Conservation (phyloP, 2,113 vertebrate genomes). For the Mesocricetus auratus region DNA sequence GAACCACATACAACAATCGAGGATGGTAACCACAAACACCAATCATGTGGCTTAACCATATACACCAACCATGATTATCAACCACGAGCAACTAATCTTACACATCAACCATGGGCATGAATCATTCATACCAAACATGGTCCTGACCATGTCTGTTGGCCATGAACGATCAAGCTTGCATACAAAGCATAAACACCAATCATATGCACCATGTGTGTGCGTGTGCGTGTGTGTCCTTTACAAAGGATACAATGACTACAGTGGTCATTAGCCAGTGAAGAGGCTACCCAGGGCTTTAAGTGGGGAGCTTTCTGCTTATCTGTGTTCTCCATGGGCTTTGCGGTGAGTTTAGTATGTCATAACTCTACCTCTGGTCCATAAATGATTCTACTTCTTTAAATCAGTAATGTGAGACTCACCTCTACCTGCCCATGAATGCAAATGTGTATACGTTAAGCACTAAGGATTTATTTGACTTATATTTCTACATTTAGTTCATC, state of each 20-base stretch:
- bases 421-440: neutral
- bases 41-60: neutral
- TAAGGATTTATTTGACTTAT: neutral
- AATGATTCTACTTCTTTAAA: neutral
- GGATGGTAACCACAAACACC: too few relatives aligned
- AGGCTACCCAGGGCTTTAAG: neutral
- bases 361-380: constrained; percentile 17
- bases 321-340: neutral
- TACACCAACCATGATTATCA: neutral
- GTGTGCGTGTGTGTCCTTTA: neutral
- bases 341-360: constrained; percentile 16
- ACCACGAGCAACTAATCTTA: neutral
- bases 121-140: neutral
- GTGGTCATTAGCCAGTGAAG: too few relatives aligned
- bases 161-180: neutral
- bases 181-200: neutral
- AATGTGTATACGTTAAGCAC: neutral
- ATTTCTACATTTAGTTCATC: neutral
- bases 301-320: neutral
- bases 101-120: neutral
- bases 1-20: too few relatives aligned
- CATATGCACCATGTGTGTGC: neutral
- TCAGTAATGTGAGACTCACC: neutral
- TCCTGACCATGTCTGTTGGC: neutral
- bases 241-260: neutral